Evolutionary conservation across 2,888 invertebrate species (phyloP), one percentile per base, ranked within the genome.

Genomic region (Hydrotaea diabolus): DNA sequence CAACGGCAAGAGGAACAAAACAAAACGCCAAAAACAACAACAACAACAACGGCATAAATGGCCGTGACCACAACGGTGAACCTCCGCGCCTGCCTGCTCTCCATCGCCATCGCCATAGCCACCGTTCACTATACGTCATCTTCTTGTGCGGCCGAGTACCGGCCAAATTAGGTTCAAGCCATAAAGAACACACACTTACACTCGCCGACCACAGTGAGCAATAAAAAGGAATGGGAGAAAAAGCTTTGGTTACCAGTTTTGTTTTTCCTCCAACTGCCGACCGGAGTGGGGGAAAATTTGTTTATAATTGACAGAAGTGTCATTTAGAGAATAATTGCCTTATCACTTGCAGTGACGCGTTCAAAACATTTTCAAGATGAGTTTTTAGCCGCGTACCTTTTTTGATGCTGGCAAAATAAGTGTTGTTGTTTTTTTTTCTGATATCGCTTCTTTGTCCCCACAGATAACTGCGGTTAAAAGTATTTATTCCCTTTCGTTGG

Each of bases 261-360:
- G 71, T 76, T 69, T 31, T 31, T 31, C 7, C 7, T 31, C 31
- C 26, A 36, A 39, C 36, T 57, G 15, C 9, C 39, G 17, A 8
- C 13, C 80, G 76, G 71, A 66, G 17, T 3, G 39, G 49, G 49
- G 77, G 72, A 82, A 81, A 77, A 74, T 53, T 85, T 86, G 87
- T 79, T 81, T 87, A 87, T 89, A 89, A 89, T 89, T 89, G 89
- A 88, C 89, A 89, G 77, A 87, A 83, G 83, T 86, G 87, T 86
- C 86, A 81, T 86, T 85, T 87, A 82, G 80, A 85, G 82, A 82
- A 86, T 90, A 90, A 90, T 90, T 90, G 90, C 89, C 90, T 90
- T 90, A 90, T 90, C 90, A 89, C 90, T 90, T 88, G 89, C 89
- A 89, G 87, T 85, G 84, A 89, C 89, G 87, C 83, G 88, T 87